These are phyloP conservation scores for Ursus arctos DNA, from an alignment of 2,113 vertebrate genomes.

Conservation along the genomic window DNA sequence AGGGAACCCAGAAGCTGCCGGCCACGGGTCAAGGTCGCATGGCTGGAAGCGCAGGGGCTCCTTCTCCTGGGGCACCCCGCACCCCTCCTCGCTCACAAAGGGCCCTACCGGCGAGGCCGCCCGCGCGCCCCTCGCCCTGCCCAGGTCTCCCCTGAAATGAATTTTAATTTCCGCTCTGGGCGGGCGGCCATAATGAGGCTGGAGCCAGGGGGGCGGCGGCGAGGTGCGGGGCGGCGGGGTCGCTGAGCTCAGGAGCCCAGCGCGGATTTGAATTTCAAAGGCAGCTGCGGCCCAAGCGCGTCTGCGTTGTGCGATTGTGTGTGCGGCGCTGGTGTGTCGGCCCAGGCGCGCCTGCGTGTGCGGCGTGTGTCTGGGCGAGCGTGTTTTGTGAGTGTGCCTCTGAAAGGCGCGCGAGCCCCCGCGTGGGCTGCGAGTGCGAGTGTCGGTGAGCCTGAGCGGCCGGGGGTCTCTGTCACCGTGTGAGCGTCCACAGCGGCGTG, in stretches of 20 bases:
- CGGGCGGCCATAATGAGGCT: constrained; percentile 76
- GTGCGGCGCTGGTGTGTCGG: background rate
- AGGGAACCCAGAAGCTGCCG: background rate
- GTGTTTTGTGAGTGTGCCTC: background rate
- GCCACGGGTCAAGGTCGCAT: constrained; percentile 34
- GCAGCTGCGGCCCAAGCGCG: background rate
- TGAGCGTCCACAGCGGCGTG: background rate
- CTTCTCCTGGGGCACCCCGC: background rate
- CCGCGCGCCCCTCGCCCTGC: background rate
- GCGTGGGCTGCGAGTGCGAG: background rate
- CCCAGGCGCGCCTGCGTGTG: background rate
- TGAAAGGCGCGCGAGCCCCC: background rate
- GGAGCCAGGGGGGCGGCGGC: background rate
- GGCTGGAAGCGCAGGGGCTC: background rate
- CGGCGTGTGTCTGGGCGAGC: background rate
- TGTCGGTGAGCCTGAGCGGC: background rate
- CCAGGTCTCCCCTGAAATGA: constrained; percentile 85
- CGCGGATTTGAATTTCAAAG: constrained; percentile 88
- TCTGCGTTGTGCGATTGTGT: background rate
- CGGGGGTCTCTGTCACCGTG: background rate
- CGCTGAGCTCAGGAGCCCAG: background rate
- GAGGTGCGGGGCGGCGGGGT: constrained; percentile 43
- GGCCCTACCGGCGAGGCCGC: background rate
- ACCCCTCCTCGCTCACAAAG: background rate
- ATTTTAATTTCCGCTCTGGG: constrained; percentile 85